Evolutionary conservation across 1,140 invertebrate genomes (phyloP).

Genomic region (Drosophila orena): DNA sequence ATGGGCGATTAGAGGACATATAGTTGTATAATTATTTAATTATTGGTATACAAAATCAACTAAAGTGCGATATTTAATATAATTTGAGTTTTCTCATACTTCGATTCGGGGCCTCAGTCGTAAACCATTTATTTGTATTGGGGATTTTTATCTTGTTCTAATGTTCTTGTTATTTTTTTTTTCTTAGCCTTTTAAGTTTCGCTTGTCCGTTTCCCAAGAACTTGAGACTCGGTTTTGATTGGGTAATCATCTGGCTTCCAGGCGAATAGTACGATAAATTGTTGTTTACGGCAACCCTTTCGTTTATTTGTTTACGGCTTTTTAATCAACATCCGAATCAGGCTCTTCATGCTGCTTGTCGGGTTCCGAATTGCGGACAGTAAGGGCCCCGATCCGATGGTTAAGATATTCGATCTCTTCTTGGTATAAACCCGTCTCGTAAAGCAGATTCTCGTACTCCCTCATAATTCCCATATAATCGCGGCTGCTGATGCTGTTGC

Average conservation of each 20-base stretch:
- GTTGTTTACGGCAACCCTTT: neutral
- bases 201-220: neutral
- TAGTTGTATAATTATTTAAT: too few species aligned
- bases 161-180: neutral
- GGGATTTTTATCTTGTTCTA: too few species aligned
- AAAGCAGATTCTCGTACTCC: slow-evolving; percentile 55
- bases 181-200: slow-evolving; percentile 3
- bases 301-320: neutral
- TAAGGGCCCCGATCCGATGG: slow-evolving; percentile 16
- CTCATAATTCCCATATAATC: slow-evolving; percentile 10
- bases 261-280: neutral
- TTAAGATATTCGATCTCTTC: slow-evolving; percentile 58
- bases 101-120: too few species aligned
- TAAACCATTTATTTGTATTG: neutral
- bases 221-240: neutral
- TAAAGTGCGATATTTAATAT: too few species aligned
- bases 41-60: too few species aligned
- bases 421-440: slow-evolving; percentile 51
- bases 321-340: slow-evolving; percentile 16
- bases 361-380: slow-evolving; percentile 10
- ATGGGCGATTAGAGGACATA: too few species aligned
- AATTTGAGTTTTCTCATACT: too few species aligned
- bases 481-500: slow-evolving; percentile 4
- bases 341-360: neutral
- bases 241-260: neutral